Conservation (phyloP, 2,888 invertebrate genomes). For the Ariolimax columbianus region DNA sequence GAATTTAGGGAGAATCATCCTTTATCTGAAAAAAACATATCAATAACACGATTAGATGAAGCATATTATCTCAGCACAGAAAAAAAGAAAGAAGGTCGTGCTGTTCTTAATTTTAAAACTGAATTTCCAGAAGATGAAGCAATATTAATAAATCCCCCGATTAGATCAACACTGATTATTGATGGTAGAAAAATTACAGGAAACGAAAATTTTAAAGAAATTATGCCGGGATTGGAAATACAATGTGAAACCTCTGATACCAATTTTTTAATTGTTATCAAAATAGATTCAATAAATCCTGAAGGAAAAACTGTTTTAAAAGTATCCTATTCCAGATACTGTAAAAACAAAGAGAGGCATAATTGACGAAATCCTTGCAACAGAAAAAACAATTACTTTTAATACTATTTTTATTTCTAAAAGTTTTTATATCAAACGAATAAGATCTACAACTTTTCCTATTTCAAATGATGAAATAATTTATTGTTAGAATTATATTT, state of each 20-base stretch:
- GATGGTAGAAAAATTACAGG: slow-evolving; percentile 22
- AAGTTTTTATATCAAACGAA: slow-evolving; percentile 19
- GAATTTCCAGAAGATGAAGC: slow-evolving; percentile 15
- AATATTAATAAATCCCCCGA: background rate
- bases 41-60: slow-evolving; percentile 7
- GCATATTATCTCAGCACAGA: background rate
- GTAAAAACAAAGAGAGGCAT: background rate
- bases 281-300: slow-evolving; percentile 13
- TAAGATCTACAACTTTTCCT: slow-evolving; percentile 18
- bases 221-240: slow-evolving; percentile 12
- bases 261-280: background rate
- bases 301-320: slow-evolving; percentile 5
- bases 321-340: background rate
- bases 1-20: slow-evolving; percentile 2
- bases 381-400: slow-evolving; percentile 16
- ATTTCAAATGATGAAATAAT: slow-evolving; percentile 24
- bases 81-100: background rate
- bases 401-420: background rate
- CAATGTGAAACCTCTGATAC: background rate
- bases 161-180: slow-evolving; percentile 20
- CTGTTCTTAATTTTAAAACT: background rate
- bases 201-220: background rate
- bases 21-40: background rate
- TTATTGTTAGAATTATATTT: background rate
- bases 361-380: background rate